Conservation (phyloP, 2,888 invertebrate species). For the Cactoblastis cactorum region DNA sequence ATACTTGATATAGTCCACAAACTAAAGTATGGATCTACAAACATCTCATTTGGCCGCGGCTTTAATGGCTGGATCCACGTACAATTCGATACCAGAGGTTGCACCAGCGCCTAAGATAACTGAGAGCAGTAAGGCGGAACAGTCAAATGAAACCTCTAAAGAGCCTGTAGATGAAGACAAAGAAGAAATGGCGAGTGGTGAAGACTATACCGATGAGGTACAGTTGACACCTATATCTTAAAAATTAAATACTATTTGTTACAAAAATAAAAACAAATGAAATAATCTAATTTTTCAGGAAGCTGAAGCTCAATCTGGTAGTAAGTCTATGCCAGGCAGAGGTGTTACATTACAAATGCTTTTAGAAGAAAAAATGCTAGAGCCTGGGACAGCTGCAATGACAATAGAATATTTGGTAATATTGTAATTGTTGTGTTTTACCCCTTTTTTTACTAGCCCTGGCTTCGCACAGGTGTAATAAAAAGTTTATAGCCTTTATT, state of each 20-base stretch:
- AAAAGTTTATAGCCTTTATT: no score
- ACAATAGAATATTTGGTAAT: conserved; percentile 92
- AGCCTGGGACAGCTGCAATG: conserved; percentile 90
- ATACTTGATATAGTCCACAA: no score
- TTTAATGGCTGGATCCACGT: conserved; percentile 61
- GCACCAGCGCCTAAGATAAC: conserved; percentile 24
- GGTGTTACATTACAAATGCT: conserved; percentile 92
- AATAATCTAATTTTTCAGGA: conserved; percentile 46
- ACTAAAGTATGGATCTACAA: conserved; percentile 63
- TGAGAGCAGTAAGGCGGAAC: conserved; percentile 50
- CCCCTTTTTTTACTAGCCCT: not conserved
- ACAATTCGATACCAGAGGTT: conserved; percentile 33
- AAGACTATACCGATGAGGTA: conserved; percentile 73
- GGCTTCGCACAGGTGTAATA: no score
- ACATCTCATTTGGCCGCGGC: conserved; percentile 74
- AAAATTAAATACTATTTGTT: not conserved
- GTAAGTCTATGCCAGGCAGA: conserved; percentile 76
- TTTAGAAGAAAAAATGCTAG: conserved; percentile 89
- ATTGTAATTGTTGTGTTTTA: not conserved
- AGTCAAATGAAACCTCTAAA: conserved; percentile 43
- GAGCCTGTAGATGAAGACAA: conserved; percentile 59
- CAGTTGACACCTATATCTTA: not conserved
- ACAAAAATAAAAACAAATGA: no score
- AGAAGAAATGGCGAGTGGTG: conserved; percentile 67
- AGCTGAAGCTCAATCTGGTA: conserved; percentile 66